phyloP scores from a whole-genome alignment of 1,140 invertebrate species.

The Nasonia vitripennis region DNA sequence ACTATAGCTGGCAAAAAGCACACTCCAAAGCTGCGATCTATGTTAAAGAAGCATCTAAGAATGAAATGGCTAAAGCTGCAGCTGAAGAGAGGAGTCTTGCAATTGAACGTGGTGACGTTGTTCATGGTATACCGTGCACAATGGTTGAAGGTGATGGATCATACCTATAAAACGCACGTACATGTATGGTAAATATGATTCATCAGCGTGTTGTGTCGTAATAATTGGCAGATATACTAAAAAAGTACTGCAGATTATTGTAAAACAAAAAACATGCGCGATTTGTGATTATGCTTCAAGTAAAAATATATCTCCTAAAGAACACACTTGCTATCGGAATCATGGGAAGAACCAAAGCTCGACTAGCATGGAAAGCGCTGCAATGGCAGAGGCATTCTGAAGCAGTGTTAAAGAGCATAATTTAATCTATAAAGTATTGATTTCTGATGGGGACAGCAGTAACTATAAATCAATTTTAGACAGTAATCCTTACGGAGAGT shows the following conservation, averaged over 20 bases:
- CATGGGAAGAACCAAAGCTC: background rate
- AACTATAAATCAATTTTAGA: slow-evolving; percentile 12
- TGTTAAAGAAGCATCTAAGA: background rate
- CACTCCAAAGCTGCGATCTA: background rate
- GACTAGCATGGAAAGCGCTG: slow-evolving; percentile 17
- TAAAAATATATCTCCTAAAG: background rate
- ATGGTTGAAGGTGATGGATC: slow-evolving; percentile 21
- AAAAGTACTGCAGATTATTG: no score
- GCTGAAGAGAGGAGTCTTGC: background rate
- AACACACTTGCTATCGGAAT: slow-evolving; percentile 10
- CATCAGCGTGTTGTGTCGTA: no score
- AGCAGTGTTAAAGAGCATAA: slow-evolving; percentile 49
- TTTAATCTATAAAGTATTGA: slow-evolving; percentile 29
- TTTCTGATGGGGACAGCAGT: slow-evolving; percentile 25
- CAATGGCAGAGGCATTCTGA: background rate
- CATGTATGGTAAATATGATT: no score
- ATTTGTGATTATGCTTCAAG: slow-evolving; percentile 16
- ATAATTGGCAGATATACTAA: no score
- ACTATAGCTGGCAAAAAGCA: background rate
- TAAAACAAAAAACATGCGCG: slow-evolving; percentile 13
- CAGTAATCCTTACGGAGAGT: no score
- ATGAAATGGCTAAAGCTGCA: slow-evolving; percentile 3
- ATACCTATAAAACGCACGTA: slow-evolving; percentile 31
- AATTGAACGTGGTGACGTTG: background rate
- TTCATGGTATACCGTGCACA: background rate